Base-by-base conservation (phyloP, 2,888 invertebrate species). In the Oscheius sp. region DNA sequence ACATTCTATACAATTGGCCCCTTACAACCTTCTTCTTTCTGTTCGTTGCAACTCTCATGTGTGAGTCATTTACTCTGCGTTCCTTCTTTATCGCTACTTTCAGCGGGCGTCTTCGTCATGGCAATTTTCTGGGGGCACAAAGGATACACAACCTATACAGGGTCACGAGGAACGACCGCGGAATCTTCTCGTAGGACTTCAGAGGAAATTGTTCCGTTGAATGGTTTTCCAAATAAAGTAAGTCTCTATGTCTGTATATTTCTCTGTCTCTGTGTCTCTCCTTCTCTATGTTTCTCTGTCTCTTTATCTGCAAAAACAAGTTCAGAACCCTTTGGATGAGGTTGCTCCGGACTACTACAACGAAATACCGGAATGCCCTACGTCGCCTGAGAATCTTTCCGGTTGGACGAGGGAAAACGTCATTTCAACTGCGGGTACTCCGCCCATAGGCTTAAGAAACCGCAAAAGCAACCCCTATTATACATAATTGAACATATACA, bases 1-100 rank as follows among this genome's bases (percentile, higher is more conserved):
- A 83, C 62, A 74, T 87, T 35, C 65, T 87, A 1, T 84, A 84
- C 75, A 81, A 85, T 53, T 87, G 83, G 77, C 87, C 87, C 9
- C 51, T 83, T 0, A 66, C 59, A 4, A 79, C 84, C 1, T 86
- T 79, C 70, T 50, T 74, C 9, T 21, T 77, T 21, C 48, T 85
- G 10, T 83, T 80, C 51, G 33, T 65, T 13, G 32, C 50, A 29
- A 65, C 58, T 33, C 77, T 79, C 9, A 29, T 53, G 1, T 7
- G 71, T 29, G 72, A 73, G 32, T 35, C 5, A 48, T 33, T 42
- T 32, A 10, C n/a, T 42, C 21, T 58, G 9, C 13, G 2, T 48
- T 7, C 2, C 21, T 50, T 62, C 35, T 10, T 32, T 7, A 48
- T 51, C 2, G 13, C n/a, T 29, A 21, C 21, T 72, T 51, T 62